Conservation (phyloP, 2,113 vertebrate genomes). For the Grammomys dolichurus region DNA sequence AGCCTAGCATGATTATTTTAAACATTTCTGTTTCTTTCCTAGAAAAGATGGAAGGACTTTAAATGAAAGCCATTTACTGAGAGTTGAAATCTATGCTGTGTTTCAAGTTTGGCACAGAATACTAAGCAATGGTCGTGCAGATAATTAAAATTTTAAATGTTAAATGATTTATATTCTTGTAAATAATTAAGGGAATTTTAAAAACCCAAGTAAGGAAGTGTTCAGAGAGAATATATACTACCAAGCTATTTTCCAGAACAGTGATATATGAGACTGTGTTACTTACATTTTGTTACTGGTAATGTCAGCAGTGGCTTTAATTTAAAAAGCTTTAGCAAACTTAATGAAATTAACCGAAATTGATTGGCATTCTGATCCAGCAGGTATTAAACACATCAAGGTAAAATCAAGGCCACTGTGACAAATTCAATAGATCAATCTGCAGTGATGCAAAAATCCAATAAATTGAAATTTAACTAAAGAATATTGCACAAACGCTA, state of each 20-base stretch:
- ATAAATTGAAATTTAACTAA: constrained; percentile 80
- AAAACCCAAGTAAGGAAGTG: constrained; percentile 84
- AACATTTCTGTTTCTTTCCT: constrained; percentile 76
- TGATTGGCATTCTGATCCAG: constrained; percentile 80
- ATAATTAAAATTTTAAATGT: constrained; percentile 90
- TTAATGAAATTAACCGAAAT: constrained; percentile 81
- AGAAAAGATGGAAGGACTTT: constrained; percentile 74
- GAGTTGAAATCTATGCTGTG: constrained; percentile 84
- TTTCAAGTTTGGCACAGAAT: constrained; percentile 87
- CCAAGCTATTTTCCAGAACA: constrained; percentile 71
- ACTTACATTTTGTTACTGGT: constrained; percentile 66
- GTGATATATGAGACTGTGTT: constrained; percentile 56
- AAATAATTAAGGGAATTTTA: constrained; percentile 88
- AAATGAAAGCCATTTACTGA: constrained; percentile 85
- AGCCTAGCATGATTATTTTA: constrained; percentile 63
- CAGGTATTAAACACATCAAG: constrained; percentile 80
- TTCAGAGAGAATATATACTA: constrained; percentile 75
- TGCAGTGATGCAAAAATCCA: constrained; percentile 78
- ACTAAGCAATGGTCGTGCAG: constrained; percentile 84
- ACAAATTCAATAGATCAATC: constrained; percentile 82
- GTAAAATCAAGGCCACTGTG: constrained; percentile 81
- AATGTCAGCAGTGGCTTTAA: constrained; percentile 65
- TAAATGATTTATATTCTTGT: constrained; percentile 89
- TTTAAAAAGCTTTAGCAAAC: constrained; percentile 83
- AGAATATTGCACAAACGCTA: constrained; percentile 76